phyloP scores from a whole-genome alignment of 2,797 vertebrate species.

The Gymnoscopelus braueri region DNA sequence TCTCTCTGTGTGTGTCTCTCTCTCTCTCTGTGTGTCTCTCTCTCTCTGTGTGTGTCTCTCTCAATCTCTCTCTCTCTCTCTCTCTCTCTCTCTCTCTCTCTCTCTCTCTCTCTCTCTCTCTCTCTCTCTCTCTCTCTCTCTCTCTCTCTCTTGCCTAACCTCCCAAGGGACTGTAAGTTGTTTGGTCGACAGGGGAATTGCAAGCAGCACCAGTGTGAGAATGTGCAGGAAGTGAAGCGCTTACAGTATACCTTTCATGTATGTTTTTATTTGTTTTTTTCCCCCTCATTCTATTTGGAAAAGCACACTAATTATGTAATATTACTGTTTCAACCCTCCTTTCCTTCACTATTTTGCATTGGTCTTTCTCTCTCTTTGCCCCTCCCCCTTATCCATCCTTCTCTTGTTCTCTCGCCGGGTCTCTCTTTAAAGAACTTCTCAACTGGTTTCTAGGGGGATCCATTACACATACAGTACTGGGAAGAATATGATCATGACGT shows the following conservation, averaged over 20 bases:
- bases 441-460: background rate
- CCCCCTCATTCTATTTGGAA: background rate
- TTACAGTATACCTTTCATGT: constrained; percentile 54
- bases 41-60: too few relatives aligned
- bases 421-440: constrained; percentile 14
- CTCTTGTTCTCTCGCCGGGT: background rate
- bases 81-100: too few relatives aligned
- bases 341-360: background rate
- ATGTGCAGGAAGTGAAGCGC: constrained; percentile 33
- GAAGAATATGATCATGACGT: constrained; percentile 32
- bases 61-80: too few relatives aligned
- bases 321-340: background rate
- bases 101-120: too few relatives aligned
- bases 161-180: constrained; percentile 27
- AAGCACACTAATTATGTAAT: background rate
- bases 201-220: constrained; percentile 46
- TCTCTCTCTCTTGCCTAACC: background rate
- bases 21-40: background rate
- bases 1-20: background rate
- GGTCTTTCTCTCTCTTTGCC: constrained; percentile 12
- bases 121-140: background rate
- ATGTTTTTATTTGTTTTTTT: constrained; percentile 45
- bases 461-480: background rate
- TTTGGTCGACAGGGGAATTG: constrained; percentile 37
- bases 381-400: background rate